phyloP scores from a whole-genome alignment of 1,140 invertebrate genomes.

The Plectrocnemia conspersa region DNA sequence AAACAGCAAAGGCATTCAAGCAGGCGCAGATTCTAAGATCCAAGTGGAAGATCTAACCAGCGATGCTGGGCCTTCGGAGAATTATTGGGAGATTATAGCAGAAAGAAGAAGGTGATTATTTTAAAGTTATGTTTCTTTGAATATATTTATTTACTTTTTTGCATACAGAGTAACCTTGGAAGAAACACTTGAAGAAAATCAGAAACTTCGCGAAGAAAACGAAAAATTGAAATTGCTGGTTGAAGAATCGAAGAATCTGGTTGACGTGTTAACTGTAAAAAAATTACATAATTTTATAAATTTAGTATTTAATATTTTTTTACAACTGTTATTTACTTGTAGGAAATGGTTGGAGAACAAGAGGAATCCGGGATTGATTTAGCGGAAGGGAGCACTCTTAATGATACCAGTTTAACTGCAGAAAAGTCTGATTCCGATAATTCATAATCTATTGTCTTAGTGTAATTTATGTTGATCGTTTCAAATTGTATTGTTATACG shows the following conservation, averaged over 20 bases:
- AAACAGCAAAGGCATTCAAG: constrained; percentile 47
- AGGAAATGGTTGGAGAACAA: constrained; percentile 32
- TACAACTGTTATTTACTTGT: background rate
- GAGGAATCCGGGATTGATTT: constrained; percentile 33
- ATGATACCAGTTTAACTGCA: background rate
- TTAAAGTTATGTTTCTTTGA: background rate
- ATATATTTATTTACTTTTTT: constrained; percentile 8
- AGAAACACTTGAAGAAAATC: constrained; percentile 61
- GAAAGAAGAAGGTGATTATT: constrained; percentile 54
- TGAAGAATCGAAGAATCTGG: constrained; percentile 59
- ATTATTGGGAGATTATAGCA: constrained; percentile 64
- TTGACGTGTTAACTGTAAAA: constrained; percentile 63
- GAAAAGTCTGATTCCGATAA: background rate
- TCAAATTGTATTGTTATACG: too few species aligned
- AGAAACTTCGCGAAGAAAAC: constrained; percentile 56
- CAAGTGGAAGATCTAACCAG: constrained; percentile 58
- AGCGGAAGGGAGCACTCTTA: constrained; percentile 23
- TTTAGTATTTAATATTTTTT: background rate
- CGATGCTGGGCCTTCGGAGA: constrained; percentile 56
- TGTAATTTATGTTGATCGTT: too few species aligned
- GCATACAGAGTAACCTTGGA: constrained; percentile 52
- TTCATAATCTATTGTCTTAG: background rate
- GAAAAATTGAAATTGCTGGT: constrained; percentile 60
- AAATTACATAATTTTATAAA: background rate
- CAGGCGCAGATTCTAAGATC: constrained; percentile 51